Evolutionary conservation across 2,888 invertebrate genomes (phyloP).

Genomic region (Mesorhabditis belari): DNA sequence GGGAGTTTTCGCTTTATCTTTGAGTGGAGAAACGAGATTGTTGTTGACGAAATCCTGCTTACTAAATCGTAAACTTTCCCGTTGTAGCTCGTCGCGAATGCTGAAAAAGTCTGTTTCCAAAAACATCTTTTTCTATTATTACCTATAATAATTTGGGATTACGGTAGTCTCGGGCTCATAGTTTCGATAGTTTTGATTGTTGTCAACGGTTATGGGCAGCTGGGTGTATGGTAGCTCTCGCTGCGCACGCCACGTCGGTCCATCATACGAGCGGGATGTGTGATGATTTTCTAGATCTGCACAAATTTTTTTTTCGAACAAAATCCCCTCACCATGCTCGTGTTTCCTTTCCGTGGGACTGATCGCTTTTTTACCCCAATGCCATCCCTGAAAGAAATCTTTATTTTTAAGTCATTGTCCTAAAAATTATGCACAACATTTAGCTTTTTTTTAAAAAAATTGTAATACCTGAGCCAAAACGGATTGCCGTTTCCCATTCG

Average conservation of each 20-base stretch:
- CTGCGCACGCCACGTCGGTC: constrained; percentile 6
- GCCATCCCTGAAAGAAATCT: constrained; percentile 22
- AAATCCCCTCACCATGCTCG: background rate
- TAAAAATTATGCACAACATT: background rate
- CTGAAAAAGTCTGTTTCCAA: constrained; percentile 3
- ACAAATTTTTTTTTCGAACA: constrained; percentile 5
- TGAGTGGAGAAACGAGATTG: constrained; percentile 27
- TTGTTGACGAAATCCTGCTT: constrained; percentile 41
- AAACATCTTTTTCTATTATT: background rate
- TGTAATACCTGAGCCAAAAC: constrained; percentile 10
- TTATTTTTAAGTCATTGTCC: background rate
- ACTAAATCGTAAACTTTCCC: constrained; percentile 22
- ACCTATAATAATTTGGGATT: constrained; percentile 30
- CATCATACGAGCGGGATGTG: constrained; percentile 9
- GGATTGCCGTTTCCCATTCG: constrained; percentile 13
- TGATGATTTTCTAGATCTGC: constrained; percentile 9
- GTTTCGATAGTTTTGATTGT: constrained; percentile 68
- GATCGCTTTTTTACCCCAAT: constrained; percentile 30
- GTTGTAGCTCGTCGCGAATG: constrained; percentile 34
- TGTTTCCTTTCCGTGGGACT: constrained; percentile 16
- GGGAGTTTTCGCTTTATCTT: constrained; percentile 27
- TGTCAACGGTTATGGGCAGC: constrained; percentile 25
- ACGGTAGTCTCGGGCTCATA: constrained; percentile 24
- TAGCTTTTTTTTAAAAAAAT: too few relatives aligned
- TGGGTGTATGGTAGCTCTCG: constrained; percentile 17